Percentiles rank a stretch among this genome's conserved stretches.
These are phyloP conservation scores for Cephus nigrinus DNA, from an alignment of 2,888 invertebrate species.

Conservation along the genomic window DNA sequence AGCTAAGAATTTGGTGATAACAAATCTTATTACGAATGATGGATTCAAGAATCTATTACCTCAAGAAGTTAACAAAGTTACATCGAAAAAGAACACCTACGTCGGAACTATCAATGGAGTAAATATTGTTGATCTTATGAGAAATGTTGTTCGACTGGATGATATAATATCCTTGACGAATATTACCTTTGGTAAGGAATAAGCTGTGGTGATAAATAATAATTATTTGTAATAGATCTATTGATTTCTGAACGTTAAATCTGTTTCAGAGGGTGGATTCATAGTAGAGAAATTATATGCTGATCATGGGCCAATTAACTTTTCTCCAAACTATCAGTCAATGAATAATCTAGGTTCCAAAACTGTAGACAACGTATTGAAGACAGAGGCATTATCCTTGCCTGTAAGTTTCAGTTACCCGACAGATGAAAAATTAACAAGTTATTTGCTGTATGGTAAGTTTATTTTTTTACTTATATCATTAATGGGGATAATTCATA, in stretches of 20 bases:
- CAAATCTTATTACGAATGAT: constrained; percentile 23
- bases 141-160: constrained; percentile 61
- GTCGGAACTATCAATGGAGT: constrained; percentile 64
- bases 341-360: constrained; percentile 30
- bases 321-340: background rate
- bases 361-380: constrained; percentile 30
- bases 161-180: constrained; percentile 58
- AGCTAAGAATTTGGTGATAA: constrained; percentile 27
- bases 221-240: background rate
- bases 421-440: constrained; percentile 36
- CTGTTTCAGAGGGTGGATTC: constrained; percentile 25
- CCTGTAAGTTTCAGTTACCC: constrained; percentile 30
- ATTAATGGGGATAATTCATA: background rate
- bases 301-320: background rate
- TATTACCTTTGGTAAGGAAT: constrained; percentile 64
- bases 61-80: constrained; percentile 42
- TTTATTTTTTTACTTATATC: background rate
- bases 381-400: constrained; percentile 52
- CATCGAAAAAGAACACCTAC: constrained; percentile 53
- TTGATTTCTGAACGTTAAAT: background rate
- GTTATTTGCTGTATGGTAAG: constrained; percentile 18
- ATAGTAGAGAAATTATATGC: constrained; percentile 39
- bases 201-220: background rate
- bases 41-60: constrained; percentile 35
- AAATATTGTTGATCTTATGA: constrained; percentile 55